Evolutionary conservation across 2,113 vertebrate species (phyloP).

Genomic region (Hymenochirus boettgeri): DNA sequence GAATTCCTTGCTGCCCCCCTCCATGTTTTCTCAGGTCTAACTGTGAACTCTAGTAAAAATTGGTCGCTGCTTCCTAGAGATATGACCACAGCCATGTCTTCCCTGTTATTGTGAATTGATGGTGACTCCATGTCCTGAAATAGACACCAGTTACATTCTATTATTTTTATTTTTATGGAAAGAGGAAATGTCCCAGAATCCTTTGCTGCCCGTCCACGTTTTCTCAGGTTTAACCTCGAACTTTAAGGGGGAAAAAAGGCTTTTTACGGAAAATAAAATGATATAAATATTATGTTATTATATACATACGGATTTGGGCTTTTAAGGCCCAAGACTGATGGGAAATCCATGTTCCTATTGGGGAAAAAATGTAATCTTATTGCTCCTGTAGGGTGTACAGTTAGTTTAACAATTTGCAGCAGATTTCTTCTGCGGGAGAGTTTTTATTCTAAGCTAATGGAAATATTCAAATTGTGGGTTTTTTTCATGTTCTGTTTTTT

Average conservation of each 20-base stretch:
- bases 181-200: slow-evolving; percentile 15
- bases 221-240: slow-evolving; percentile 39
- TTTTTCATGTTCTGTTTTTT: slow-evolving; percentile 13
- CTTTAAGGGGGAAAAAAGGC: slow-evolving; percentile 15
- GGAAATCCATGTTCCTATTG: slow-evolving; percentile 10
- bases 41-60: slow-evolving; percentile 33
- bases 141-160: background rate
- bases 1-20: slow-evolving; percentile 13
- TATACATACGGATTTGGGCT: slow-evolving; percentile 31
- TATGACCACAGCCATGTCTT: slow-evolving; percentile 11
- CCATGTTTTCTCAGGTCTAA: slow-evolving; percentile 34
- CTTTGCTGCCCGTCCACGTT: slow-evolving; percentile 15
- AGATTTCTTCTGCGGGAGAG: background rate
- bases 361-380: background rate
- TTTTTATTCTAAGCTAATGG: slow-evolving; percentile 32
- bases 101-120: slow-evolving; percentile 19
- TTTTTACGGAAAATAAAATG: slow-evolving; percentile 32
- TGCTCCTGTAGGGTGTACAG: background rate
- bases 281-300: slow-evolving; percentile 26
- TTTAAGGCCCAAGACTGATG: slow-evolving; percentile 13
- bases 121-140: background rate
- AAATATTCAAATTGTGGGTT: slow-evolving; percentile 32
- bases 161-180: too few relatives aligned
- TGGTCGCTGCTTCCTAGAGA: slow-evolving; percentile 19
- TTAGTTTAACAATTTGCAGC: background rate